Evolutionary conservation across 1,140 invertebrate genomes (phyloP).

Genomic region (Agrilus planipennis): DNA sequence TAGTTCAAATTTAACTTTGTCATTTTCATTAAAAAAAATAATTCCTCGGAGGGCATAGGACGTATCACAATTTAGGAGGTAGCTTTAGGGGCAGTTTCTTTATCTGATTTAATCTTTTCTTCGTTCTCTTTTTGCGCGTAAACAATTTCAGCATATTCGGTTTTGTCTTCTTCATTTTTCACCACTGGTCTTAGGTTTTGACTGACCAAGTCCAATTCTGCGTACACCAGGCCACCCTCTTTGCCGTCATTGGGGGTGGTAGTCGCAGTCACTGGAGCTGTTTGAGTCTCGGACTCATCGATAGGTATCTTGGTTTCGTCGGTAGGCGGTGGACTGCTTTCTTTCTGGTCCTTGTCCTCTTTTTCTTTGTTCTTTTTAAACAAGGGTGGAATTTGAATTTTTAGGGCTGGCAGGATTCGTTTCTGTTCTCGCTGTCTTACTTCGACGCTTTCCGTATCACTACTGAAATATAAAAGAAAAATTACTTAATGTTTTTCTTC

Average conservation of each 20-base stretch:
- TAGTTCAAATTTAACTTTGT: no score
- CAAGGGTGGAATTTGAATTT: conserved; percentile 19
- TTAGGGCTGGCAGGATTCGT: conserved; percentile 14
- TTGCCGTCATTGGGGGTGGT: conserved; percentile 20
- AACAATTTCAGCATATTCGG: conserved; percentile 51
- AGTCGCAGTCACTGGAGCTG: conserved; percentile 12
- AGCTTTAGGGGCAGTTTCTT: no score
- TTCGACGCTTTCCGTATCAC: conserved; percentile 41
- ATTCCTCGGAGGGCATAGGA: no score
- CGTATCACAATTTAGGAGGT: no score
- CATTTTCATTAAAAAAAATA: no score
- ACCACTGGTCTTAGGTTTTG: conserved; percentile 30
- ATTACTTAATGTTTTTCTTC: no score
- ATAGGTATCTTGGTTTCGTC: conserved; percentile 16
- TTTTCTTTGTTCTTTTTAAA: conserved; percentile 29
- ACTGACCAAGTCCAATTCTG: conserved; percentile 42
- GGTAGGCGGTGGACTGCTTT: conserved; percentile 16
- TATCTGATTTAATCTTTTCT: no score
- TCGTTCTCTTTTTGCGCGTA: conserved; percentile 31
- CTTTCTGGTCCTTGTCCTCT: conserved; percentile 13
- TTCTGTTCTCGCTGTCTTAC: conserved; percentile 28
- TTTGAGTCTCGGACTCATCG: conserved; percentile 22
- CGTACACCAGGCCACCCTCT: conserved; percentile 46
- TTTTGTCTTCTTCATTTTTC: conserved; percentile 39
- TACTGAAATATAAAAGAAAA: conserved; percentile 30